A percentile compares a stretch with the other conserved stretches of the same genome.
These are phyloP conservation scores for Avahi laniger DNA, from an alignment of 2,797 vertebrate species.

Conservation along the genomic window DNA sequence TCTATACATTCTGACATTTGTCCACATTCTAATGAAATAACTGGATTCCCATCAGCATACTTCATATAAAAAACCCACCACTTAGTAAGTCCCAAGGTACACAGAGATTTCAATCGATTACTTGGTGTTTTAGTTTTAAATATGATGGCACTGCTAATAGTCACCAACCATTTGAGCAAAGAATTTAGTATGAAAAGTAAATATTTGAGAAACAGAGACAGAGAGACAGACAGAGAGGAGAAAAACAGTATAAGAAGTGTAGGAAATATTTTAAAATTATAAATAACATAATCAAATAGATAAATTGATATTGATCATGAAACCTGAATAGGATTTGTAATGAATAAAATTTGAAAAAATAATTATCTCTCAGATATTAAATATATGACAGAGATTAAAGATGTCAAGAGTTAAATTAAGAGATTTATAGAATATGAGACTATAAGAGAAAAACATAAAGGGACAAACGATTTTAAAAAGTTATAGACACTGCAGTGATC, in stretches of 20 bases:
- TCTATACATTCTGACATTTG: neutral
- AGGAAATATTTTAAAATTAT: neutral
- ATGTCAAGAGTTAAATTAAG: neutral
- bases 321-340: neutral
- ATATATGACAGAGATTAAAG: neutral
- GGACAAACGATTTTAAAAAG: neutral
- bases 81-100: neutral
- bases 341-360: neutral
- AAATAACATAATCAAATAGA: neutral
- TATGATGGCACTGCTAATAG: neutral
- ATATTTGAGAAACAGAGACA: neutral
- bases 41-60: neutral
- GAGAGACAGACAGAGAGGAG: neutral
- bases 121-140: neutral
- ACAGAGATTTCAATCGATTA: neutral
- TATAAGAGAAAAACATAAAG: neutral
- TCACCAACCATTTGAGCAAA: neutral
- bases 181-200: neutral
- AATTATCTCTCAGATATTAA: neutral
- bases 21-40: neutral
- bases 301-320: neutral
- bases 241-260: neutral
- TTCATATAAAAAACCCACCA: neutral
- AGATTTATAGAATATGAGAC: neutral
- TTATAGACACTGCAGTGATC: neutral